Base-by-base conservation (phyloP, 1,140 invertebrate genomes). In the Oreohelix idahoensis region DNA sequence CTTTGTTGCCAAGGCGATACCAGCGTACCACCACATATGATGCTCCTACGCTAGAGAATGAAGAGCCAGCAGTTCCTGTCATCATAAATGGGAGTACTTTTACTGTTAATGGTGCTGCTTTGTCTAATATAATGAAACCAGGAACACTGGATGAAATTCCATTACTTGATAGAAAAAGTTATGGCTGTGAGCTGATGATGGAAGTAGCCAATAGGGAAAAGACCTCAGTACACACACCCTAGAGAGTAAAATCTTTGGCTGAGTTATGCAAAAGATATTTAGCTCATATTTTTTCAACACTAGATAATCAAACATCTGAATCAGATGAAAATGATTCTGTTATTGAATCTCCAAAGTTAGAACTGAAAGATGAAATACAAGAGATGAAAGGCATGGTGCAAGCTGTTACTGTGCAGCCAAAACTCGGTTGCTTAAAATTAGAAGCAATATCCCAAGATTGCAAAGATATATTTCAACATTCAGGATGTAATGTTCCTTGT, bases 271-370 rank as follows among this genome's bases (percentile, higher is more conserved):
- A 79, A 66, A 58, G 20, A 26, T 66, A 66, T 26, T 42, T 79
- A 42, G 32, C 36, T 35, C 51, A 79, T 5, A 23, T 78, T 11
- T 79, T 79, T 69, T 39, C 51, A 36, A 66, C 53, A 13, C 58
- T 78, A 5, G 77, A 79, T 35, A 79, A 79, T 66, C 77, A 79
- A 35, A 39, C 51, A 42, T 79, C 77, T 35, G 77, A 79, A 53
- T 79, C 58, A 15, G 77, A 79, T 36, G 77, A 63, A 36, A 79
- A 45, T 66, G 77, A 69, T 49, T 79, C 77, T 36, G 35, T 45
- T 79, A 39, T 23, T 32, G 63, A 36, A 8, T 77, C 75, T 35
- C 75, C 75, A 8, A 29, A 58, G 10, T 26, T 17, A 2, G 75
- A 51, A 35, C 15, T 53, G 5, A 77, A 35, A 36, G 26, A 77